Conservation (phyloP, 1,140 invertebrate species). For the Eumeta japonica region DNA sequence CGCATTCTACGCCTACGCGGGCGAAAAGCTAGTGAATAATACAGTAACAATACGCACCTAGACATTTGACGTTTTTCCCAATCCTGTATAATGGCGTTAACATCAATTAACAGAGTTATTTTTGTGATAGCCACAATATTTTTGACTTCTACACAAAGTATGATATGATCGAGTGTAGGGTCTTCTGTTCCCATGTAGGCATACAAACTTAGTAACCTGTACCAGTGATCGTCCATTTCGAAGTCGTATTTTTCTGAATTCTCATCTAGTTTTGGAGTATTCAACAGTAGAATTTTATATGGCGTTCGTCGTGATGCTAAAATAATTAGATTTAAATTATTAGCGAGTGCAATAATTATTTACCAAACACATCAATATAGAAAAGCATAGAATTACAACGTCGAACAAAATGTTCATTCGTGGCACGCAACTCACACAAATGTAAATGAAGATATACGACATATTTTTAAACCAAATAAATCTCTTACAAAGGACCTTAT, state of each 20-base stretch:
- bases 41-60: too few relatives aligned
- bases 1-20: too few relatives aligned
- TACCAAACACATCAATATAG: too few relatives aligned
- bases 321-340: too few relatives aligned
- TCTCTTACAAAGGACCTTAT: too few relatives aligned
- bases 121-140: constrained; percentile 41
- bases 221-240: constrained; percentile 63
- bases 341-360: constrained; percentile 4
- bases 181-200: constrained; percentile 38
- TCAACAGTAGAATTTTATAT: constrained; percentile 46
- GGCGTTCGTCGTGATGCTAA: constrained; percentile 44
- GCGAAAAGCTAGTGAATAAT: too few relatives aligned
- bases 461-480: too few relatives aligned
- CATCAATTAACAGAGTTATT: constrained; percentile 39
- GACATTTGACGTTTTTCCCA: constrained; percentile 77
- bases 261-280: constrained; percentile 30
- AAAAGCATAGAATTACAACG: too few relatives aligned
- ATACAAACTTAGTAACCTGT: constrained; percentile 49
- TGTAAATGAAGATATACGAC: too few relatives aligned
- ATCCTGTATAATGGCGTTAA: constrained; percentile 66
- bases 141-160: constrained; percentile 42
- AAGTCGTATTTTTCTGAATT: constrained; percentile 55
- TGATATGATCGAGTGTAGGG: constrained; percentile 36
- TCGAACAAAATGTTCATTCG: too few relatives aligned
- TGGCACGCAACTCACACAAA: too few relatives aligned